phyloP scores from a whole-genome alignment of 1,140 invertebrate species.

The Eubasilissa regina region DNA sequence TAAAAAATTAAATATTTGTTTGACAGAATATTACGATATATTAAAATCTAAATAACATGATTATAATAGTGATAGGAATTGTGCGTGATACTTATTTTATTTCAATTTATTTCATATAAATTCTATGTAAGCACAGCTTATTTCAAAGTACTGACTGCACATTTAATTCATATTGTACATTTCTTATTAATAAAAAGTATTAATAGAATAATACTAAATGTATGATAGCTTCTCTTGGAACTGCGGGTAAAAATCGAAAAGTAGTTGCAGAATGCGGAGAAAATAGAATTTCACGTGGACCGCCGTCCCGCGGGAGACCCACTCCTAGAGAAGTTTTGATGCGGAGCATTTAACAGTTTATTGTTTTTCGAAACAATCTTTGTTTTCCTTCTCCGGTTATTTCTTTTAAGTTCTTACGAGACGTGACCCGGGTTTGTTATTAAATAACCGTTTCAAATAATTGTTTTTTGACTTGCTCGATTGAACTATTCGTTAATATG shows the following conservation, averaged over 20 bases:
- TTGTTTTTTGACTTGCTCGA: constrained; percentile 32
- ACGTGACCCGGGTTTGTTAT: constrained; percentile 57
- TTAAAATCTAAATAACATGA: too few relatives aligned
- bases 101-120: too few relatives aligned
- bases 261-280: neutral
- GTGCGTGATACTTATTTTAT: too few relatives aligned
- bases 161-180: neutral
- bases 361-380: constrained; percentile 60
- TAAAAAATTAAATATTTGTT: too few relatives aligned
- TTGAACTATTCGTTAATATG: constrained; percentile 8
- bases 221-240: too few relatives aligned
- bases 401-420: constrained; percentile 26
- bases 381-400: constrained; percentile 31
- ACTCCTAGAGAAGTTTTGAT: constrained; percentile 54
- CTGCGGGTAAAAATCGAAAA: neutral
- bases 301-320: neutral
- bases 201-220: too few relatives aligned
- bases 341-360: constrained; percentile 59
- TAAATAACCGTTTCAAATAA: constrained; percentile 26
- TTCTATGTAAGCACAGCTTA: too few relatives aligned
- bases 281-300: neutral
- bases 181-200: neutral
- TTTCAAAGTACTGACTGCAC: too few relatives aligned
- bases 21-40: too few relatives aligned
- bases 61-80: too few relatives aligned